These are phyloP conservation scores for Aegithalos caudatus DNA, from an alignment of 2,113 vertebrate species.

Conservation along the genomic window DNA sequence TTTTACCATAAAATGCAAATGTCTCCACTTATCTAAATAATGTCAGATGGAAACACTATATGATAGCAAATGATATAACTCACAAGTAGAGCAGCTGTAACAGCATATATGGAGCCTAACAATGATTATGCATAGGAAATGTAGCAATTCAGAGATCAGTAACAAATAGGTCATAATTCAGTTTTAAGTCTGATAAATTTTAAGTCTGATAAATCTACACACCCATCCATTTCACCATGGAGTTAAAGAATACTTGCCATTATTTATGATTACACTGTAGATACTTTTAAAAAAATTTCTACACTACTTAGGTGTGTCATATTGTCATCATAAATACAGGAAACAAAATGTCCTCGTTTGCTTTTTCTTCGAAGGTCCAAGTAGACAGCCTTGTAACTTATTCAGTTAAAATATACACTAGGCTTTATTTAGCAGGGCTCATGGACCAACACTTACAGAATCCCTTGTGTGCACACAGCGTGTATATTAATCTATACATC, in stretches of 20 bases:
- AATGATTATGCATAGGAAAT: neutral
- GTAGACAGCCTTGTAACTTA: neutral
- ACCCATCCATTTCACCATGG: neutral
- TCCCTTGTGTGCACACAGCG: neutral
- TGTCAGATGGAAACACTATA: neutral
- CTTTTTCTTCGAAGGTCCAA: neutral
- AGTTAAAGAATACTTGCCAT: neutral
- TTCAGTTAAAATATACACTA: neutral
- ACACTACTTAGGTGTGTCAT: neutral
- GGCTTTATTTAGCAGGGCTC: neutral
- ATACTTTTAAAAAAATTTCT: neutral
- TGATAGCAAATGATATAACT: neutral
- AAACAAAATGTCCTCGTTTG: neutral
- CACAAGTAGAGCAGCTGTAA: neutral
- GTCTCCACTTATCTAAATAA: neutral
- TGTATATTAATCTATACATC: neutral
- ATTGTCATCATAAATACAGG: neutral
- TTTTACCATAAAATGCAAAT: neutral
- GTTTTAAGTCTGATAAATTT: neutral
- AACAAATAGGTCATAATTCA: neutral
- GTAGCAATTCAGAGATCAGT: neutral
- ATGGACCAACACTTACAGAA: neutral
- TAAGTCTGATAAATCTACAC: neutral
- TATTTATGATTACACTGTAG: neutral
- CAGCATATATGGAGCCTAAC: neutral